Evolutionary conservation across 2,888 invertebrate species (phyloP).

Genomic region (Scrobipalpa atriplicella): DNA sequence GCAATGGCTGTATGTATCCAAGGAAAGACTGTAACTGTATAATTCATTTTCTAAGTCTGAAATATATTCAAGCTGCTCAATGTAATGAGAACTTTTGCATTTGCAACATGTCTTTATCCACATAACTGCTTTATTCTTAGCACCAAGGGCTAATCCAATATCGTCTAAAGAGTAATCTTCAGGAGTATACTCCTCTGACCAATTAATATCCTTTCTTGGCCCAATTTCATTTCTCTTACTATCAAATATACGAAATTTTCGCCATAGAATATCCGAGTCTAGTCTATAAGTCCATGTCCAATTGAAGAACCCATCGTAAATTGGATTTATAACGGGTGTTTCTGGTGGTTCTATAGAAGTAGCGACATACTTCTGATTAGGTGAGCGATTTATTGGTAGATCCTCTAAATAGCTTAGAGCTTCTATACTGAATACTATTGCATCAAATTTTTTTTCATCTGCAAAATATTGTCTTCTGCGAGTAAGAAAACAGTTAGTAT

Average conservation of each 20-base stretch:
- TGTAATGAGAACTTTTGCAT: neutral
- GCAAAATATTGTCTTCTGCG: neutral
- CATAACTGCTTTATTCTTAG: slow-evolving; percentile 4
- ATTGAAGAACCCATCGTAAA: slow-evolving; percentile 69
- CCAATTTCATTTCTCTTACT: slow-evolving; percentile 50
- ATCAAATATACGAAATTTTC: slow-evolving; percentile 61
- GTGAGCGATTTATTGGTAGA: neutral
- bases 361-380: slow-evolving; percentile 15
- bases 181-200: slow-evolving; percentile 37
- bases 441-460: slow-evolving; percentile 10
- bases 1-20: slow-evolving; percentile 12
- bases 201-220: slow-evolving; percentile 55
- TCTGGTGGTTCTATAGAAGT: slow-evolving; percentile 13
- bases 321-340: slow-evolving; percentile 58
- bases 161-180: neutral
- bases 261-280: slow-evolving; percentile 65
- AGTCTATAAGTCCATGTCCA: slow-evolving; percentile 72
- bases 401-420: neutral
- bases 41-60: neutral
- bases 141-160: neutral
- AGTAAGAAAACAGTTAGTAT: slow-evolving; percentile 16
- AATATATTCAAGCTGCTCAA: neutral
- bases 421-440: slow-evolving; percentile 15
- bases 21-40: neutral
- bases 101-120: slow-evolving; percentile 1